Conservation (phyloP, 2,888 invertebrate genomes). For the Dryadula phaetusa region DNA sequence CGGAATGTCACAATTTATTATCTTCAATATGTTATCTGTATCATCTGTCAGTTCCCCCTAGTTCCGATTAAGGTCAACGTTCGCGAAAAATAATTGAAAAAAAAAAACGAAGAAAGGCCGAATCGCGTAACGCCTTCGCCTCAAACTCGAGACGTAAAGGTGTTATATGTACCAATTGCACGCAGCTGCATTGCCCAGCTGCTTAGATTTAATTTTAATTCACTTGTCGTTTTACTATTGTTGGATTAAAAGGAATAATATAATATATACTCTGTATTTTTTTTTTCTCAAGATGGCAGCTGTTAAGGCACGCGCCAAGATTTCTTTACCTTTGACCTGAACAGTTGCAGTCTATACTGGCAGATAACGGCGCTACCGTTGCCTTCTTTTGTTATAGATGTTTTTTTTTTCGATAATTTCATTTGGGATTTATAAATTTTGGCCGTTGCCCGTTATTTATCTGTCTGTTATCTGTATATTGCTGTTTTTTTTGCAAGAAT, state of each 20-base stretch:
- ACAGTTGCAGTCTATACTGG: slow-evolving; percentile 32
- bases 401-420: slow-evolving; percentile 23
- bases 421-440: slow-evolving; percentile 6
- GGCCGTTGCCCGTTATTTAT: slow-evolving; percentile 14
- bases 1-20: slow-evolving; percentile 20
- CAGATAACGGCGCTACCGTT: slow-evolving; percentile 43
- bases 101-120: slow-evolving; percentile 38
- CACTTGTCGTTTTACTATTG: slow-evolving; percentile 37
- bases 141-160: slow-evolving; percentile 51
- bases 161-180: slow-evolving; percentile 46
- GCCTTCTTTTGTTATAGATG: slow-evolving; percentile 33
- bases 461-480: neutral
- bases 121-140: slow-evolving; percentile 48
- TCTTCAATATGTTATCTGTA: slow-evolving; percentile 43
- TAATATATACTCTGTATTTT: slow-evolving; percentile 19
- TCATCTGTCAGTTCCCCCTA: slow-evolving; percentile 52
- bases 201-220: slow-evolving; percentile 50
- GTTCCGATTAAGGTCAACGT: slow-evolving; percentile 51
- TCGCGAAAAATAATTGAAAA: slow-evolving; percentile 47
- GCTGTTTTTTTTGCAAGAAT: too few species aligned
- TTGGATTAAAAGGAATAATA: slow-evolving; percentile 13
- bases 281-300: slow-evolving; percentile 33
- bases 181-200: slow-evolving; percentile 54
- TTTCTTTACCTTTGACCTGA: slow-evolving; percentile 57
- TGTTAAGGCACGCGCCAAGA: slow-evolving; percentile 46